phyloP scores from a whole-genome alignment of 2,888 invertebrate genomes.

The Aphidoletes aphidimyza region DNA sequence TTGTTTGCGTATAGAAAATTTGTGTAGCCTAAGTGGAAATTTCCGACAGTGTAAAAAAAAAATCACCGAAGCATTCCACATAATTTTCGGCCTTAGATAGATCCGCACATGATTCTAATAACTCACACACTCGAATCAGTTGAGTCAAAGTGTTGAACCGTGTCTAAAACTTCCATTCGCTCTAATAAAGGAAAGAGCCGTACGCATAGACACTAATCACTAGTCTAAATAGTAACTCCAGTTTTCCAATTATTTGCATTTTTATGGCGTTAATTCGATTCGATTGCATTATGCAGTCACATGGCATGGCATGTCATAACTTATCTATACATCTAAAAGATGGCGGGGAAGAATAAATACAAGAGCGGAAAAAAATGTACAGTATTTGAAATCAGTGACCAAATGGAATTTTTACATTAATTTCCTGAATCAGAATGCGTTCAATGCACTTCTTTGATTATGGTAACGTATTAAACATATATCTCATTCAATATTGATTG shows the following conservation, averaged over 20 bases:
- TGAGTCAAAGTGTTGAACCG: no score
- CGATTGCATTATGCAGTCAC: constrained; percentile 46
- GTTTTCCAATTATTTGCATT: not conserved
- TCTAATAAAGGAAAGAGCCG: constrained; percentile 15
- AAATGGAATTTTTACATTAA: not conserved
- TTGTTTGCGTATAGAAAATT: not conserved
- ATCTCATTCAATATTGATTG: not conserved
- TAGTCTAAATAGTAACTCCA: not conserved
- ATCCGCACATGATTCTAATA: not conserved
- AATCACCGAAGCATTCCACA: not conserved
- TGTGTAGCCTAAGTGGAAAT: constrained; percentile 22
- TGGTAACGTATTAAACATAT: not conserved
- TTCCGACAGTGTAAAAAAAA: not conserved
- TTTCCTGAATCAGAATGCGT: not conserved
- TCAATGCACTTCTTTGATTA: not conserved
- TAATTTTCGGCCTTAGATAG: not conserved
- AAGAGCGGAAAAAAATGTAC: no score
- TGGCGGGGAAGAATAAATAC: no score
- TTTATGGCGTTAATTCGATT: not conserved
- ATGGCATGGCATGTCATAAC: constrained; percentile 49
- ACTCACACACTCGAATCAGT: no score
- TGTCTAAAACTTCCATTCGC: constrained; percentile 27
- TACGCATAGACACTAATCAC: not conserved
- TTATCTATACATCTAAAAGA: not conserved
- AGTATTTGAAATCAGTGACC: not conserved